These are phyloP conservation scores for Phoxinus phoxinus DNA, from an alignment of 2,113 vertebrate species.

Conservation along the genomic window DNA sequence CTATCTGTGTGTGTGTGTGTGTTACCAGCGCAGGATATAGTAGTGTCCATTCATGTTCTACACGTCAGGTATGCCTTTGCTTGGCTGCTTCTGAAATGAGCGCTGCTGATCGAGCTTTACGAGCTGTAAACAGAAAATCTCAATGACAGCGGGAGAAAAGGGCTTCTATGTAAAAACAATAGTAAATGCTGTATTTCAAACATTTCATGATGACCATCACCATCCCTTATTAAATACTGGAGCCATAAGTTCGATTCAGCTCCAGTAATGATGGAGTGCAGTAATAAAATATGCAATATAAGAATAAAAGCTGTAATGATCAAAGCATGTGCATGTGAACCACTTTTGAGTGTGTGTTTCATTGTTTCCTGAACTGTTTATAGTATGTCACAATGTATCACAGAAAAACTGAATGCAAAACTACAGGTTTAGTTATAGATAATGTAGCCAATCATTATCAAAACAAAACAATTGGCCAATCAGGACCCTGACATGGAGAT, in stretches of 20 bases:
- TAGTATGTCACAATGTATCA: too few relatives aligned
- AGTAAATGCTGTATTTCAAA: background rate
- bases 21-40: slow-evolving; percentile 14
- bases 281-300: too few relatives aligned
- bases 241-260: background rate
- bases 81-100: background rate
- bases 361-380: too few relatives aligned
- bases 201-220: background rate
- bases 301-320: too few relatives aligned
- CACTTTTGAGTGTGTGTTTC: too few relatives aligned
- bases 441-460: too few relatives aligned
- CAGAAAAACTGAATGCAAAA: too few relatives aligned
- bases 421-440: too few relatives aligned
- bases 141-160: background rate
- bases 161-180: too few relatives aligned
- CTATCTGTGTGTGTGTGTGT: slow-evolving; percentile 47
- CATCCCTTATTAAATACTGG: background rate
- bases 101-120: background rate
- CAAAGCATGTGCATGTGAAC: too few relatives aligned
- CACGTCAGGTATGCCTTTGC: background rate
- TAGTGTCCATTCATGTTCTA: slow-evolving; percentile 26
- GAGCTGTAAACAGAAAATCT: background rate
- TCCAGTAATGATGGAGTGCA: background rate
- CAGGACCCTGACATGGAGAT: too few relatives aligned
- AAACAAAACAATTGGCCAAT: too few relatives aligned